A percentile compares a stretch with the other conserved stretches of the same genome.
phyloP scores from a whole-genome alignment of 1,140 invertebrate genomes.

The Diorhabda sublineata region DNA sequence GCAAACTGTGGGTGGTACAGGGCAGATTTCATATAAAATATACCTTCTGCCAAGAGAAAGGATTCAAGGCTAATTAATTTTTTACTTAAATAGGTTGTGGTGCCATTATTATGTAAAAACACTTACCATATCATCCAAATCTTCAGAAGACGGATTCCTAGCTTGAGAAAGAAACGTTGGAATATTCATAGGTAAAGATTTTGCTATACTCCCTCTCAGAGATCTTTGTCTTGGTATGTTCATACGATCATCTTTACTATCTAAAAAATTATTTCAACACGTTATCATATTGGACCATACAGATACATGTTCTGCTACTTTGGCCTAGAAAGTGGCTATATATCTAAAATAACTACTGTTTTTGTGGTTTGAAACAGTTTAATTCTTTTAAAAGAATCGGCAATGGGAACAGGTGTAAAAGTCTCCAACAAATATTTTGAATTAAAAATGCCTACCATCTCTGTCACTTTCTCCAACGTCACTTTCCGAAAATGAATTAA shows the following conservation, averaged over 20 bases:
- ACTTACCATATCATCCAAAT: slow-evolving; percentile 50
- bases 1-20: neutral
- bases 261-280: slow-evolving; percentile 18
- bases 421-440: too few species aligned
- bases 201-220: slow-evolving; percentile 49
- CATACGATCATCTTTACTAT: slow-evolving; percentile 50
- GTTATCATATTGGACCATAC: too few species aligned
- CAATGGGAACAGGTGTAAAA: too few species aligned
- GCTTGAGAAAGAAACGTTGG: slow-evolving; percentile 49
- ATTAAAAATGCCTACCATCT: slow-evolving; percentile 18
- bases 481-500: slow-evolving; percentile 30
- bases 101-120: neutral
- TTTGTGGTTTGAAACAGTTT: too few species aligned
- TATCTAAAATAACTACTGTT: too few species aligned
- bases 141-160: slow-evolving; percentile 43
- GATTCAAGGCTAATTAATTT: too few species aligned
- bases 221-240: slow-evolving; percentile 47
- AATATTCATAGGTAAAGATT: slow-evolving; percentile 55
- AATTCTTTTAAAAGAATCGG: too few species aligned
- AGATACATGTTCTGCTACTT: too few species aligned
- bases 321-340: too few species aligned
- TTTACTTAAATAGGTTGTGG: too few species aligned
- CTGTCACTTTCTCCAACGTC: slow-evolving; percentile 49
- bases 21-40: too few species aligned
- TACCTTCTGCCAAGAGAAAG: too few species aligned